These are phyloP conservation scores for Dromaius novaehollandiae DNA, from an alignment of 2,113 vertebrate species.

Conservation along the genomic window DNA sequence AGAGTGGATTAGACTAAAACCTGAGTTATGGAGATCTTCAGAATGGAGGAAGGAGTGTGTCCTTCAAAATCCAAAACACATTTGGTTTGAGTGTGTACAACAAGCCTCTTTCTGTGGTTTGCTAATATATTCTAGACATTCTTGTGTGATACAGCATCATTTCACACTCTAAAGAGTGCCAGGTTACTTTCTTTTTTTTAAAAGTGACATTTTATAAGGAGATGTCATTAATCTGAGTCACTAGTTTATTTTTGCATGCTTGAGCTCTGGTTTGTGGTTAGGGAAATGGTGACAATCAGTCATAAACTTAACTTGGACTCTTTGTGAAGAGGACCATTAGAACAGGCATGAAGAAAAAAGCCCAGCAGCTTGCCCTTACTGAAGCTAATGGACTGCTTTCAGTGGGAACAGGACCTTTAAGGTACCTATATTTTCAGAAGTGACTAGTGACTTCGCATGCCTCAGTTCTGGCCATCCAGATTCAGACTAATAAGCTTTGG, in stretches of 20 bases:
- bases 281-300: conserved; percentile 51
- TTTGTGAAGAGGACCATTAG: conserved; percentile 43
- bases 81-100: conserved; percentile 40
- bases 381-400: conserved; percentile 39
- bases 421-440: neutral
- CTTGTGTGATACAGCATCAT: conserved; percentile 55
- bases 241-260: conserved; percentile 49
- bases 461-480: conserved; percentile 3
- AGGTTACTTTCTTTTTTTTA: conserved; percentile 64
- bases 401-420: neutral
- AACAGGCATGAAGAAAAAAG: conserved; percentile 31
- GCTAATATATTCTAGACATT: conserved; percentile 62
- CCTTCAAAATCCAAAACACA: conserved; percentile 48
- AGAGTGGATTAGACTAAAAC: conserved; percentile 11
- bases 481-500: conserved; percentile 21
- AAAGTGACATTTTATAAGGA: conserved; percentile 50
- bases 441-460: neutral
- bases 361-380: neutral
- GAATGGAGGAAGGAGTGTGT: neutral
- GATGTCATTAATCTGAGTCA: conserved; percentile 56
- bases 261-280: conserved; percentile 55
- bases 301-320: conserved; percentile 55
- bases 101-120: conserved; percentile 58
- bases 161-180: conserved; percentile 36
- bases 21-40: conserved; percentile 14